Evolutionary conservation across 2,888 invertebrate genomes (phyloP).

Genomic region (Drosophila nr. medialis): DNA sequence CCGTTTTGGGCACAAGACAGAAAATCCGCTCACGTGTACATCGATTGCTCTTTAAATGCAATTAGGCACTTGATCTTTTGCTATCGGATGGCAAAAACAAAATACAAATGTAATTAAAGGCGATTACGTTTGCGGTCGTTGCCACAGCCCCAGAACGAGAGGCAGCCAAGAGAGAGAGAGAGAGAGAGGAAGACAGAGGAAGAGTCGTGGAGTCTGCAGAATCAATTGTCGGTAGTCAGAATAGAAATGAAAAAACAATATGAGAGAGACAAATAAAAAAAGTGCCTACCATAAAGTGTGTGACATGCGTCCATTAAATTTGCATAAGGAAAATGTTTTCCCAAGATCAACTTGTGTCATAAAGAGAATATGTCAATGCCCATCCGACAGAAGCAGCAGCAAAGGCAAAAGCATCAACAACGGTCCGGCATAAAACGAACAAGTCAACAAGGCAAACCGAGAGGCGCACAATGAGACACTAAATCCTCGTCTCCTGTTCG

Average conservation of each 20-base stretch:
- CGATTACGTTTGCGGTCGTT: constrained; percentile 61
- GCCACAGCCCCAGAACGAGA: constrained; percentile 18
- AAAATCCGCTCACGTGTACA: constrained; percentile 46
- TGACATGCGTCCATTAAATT: constrained; percentile 64
- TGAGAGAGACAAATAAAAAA: neutral
- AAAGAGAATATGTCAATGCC: constrained; percentile 59
- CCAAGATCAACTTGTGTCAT: constrained; percentile 50
- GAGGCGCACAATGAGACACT: neutral
- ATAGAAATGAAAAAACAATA: constrained; percentile 23
- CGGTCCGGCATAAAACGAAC: constrained; percentile 7
- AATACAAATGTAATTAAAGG: constrained; percentile 58
- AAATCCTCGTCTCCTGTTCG: constrained; percentile 3
- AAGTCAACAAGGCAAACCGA: constrained; percentile 20
- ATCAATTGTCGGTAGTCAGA: constrained; percentile 21
- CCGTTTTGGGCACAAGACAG: neutral
- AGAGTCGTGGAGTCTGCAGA: neutral
- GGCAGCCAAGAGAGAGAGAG: neutral
- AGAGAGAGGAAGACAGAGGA: neutral
- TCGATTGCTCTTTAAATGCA: constrained; percentile 59
- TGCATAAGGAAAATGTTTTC: constrained; percentile 54
- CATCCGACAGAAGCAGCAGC: constrained; percentile 22
- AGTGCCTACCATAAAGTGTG: constrained; percentile 36
- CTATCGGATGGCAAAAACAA: constrained; percentile 14
- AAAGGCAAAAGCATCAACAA: constrained; percentile 13
- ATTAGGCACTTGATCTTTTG: constrained; percentile 70